A percentile compares a stretch with the other conserved stretches of the same genome.
Conservation (phyloP, 1,140 invertebrate species). For the Acromyrmex heyeri region DNA sequence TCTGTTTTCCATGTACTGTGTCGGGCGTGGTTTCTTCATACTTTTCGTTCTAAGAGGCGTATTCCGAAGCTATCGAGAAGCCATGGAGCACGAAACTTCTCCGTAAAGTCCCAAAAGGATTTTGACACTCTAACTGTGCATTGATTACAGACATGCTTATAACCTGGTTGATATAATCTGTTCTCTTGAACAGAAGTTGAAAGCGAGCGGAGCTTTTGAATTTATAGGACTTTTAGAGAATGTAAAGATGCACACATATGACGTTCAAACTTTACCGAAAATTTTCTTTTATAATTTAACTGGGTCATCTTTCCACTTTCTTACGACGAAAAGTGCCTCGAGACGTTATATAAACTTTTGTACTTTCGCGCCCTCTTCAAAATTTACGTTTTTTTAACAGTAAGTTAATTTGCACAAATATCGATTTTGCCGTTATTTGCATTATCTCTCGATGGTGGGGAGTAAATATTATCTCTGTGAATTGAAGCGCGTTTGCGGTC, state of each 20-base stretch:
- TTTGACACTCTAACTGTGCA: conserved; percentile 45
- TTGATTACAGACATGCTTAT: conserved; percentile 65
- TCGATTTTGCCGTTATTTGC: conserved; percentile 8
- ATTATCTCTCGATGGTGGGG: conserved; percentile 13
- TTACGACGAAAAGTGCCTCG: neutral
- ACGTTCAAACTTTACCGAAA: neutral
- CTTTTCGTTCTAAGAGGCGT: conserved; percentile 30
- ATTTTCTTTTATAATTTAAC: conserved; percentile 19
- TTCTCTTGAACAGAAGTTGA: neutral
- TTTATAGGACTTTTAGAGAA: neutral
- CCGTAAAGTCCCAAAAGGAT: conserved; percentile 62
- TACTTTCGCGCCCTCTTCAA: neutral
- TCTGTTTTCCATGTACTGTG: neutral
- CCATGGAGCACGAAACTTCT: conserved; percentile 36
- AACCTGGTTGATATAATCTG: conserved; percentile 57
- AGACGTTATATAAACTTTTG: conserved; percentile 21
- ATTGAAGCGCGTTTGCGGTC: conserved; percentile 14
- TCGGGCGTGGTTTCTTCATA: conserved; percentile 5
- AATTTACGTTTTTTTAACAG: conserved; percentile 1
- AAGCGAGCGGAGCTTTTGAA: neutral
- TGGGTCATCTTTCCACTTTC: conserved; percentile 5
- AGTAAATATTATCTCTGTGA: conserved; percentile 45
- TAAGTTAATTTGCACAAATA: conserved; percentile 18
- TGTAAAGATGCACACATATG: neutral
- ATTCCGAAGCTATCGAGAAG: neutral